Evolutionary conservation across 2,797 vertebrate genomes (phyloP).

Genomic region (Loris lydekkerianus): DNA sequence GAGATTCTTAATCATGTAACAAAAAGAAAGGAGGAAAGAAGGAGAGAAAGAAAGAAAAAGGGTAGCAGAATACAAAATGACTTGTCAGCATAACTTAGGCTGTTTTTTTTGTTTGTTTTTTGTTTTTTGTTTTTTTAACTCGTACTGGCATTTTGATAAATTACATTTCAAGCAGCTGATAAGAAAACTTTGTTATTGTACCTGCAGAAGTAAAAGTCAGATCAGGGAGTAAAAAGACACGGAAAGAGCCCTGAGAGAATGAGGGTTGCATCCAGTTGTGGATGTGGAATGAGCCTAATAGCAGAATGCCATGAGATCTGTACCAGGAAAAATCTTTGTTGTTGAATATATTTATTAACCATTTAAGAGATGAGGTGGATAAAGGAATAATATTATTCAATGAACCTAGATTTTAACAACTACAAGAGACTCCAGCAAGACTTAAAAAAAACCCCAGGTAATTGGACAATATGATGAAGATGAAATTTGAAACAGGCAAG

Average conservation of each 20-base stretch:
- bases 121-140: constrained; percentile 46
- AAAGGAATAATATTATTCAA: constrained; percentile 69
- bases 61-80: constrained; percentile 35
- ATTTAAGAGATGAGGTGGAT: constrained; percentile 76
- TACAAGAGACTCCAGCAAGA: constrained; percentile 81
- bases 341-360: constrained; percentile 79
- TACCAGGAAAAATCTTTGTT: constrained; percentile 72
- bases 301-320: constrained; percentile 61
- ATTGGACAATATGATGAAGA: constrained; percentile 85
- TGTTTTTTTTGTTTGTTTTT: constrained; percentile 19
- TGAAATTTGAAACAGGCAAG: constrained; percentile 86
- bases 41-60: neutral
- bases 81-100: neutral
- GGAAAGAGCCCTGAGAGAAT: constrained; percentile 36
- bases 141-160: constrained; percentile 51
- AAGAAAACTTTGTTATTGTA: constrained; percentile 65
- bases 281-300: constrained; percentile 74
- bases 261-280: constrained; percentile 40
- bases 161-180: constrained; percentile 50
- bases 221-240: constrained; percentile 55
- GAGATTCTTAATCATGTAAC: neutral
- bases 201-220: constrained; percentile 65
- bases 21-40: neutral
- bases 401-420: constrained; percentile 79
- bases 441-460: constrained; percentile 83